Base-by-base conservation (phyloP, 1,140 invertebrate species). In the Drosophila takahashii region DNA sequence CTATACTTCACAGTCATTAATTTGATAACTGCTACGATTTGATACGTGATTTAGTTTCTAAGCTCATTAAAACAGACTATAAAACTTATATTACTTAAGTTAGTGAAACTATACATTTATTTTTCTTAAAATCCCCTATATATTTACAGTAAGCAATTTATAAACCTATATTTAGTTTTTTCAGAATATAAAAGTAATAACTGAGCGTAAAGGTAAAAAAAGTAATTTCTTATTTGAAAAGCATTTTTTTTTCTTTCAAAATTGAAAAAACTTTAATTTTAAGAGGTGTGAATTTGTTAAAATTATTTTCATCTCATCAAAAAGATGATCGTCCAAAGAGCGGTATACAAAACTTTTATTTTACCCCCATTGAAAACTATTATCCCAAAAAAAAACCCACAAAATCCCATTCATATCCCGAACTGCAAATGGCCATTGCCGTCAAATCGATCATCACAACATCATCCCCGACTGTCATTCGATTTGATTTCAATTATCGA, bases 401-500 rank as follows among this genome's bases (percentile, higher is more conserved):
- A 53, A 4, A 52, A 56, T 50, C 15, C 9, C 29, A 29, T 52
- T 44, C 29, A 36, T 15, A 29, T n/a, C 11, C n/a, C 16, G 13
- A 22, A 44, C 34, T 37, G 41, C 62, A 70, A 56, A 47, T 27
- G 66, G 8, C 8, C 9, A 26, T 45, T 18, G 26, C 41, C 41
- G 22, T 65, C 22, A 9, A 29, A 36, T 66, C 32, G 50, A 73
- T 56, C 36, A 69, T 42, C 16, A 34, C 44, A 45, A 45, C 41
- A 67, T 70, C 41, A 67, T 70, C 42, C 18, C 42, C 44, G 53
- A 42, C 53, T 71, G 58, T 52, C 72, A 57, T 22, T 34, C 45
- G 34, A 42, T 48, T 65, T 44, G 58, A 78, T 78, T 78, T 71
- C 56, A 69, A 58, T 67, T 70, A 61, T 50, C 65, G 66, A 80